Percentiles rank a stretch among this genome's conserved stretches.
Conservation (phyloP, 2,113 vertebrate genomes). For the Anarrhichthys ocellatus region DNA sequence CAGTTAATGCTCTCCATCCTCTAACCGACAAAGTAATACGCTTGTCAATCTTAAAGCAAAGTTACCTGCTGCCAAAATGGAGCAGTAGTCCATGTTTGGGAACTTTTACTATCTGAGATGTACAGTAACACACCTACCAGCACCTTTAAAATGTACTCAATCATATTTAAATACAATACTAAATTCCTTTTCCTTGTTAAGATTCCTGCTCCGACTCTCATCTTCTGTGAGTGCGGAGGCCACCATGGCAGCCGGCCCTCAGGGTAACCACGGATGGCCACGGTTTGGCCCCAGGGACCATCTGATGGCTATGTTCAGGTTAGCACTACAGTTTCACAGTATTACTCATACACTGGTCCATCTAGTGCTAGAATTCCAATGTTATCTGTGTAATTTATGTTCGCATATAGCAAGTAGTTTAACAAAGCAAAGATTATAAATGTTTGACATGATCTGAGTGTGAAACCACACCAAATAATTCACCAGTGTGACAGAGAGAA, state of each 20-base stretch:
- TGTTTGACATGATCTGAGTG: neutral
- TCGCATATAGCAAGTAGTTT: neutral
- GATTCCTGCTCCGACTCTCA: conserved; percentile 30
- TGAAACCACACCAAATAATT: neutral
- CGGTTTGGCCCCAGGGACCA: conserved; percentile 44
- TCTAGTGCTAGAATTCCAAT: neutral
- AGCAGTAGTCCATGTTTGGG: neutral
- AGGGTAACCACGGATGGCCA: neutral
- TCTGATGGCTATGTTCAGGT: conserved; percentile 60
- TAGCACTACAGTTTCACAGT: conserved; percentile 1
- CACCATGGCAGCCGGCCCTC: conserved; percentile 64
- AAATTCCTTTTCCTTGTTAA: conserved; percentile 1
- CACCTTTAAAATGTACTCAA: neutral
- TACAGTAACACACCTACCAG: neutral
- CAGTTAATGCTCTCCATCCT: neutral
- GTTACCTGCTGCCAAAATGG: neutral
- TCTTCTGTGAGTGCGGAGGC: conserved; percentile 18
- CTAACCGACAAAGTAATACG: neutral
- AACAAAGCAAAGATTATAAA: neutral
- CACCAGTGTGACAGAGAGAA: neutral
- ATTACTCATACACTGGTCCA: conserved; percentile 17
- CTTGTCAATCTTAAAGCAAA: neutral
- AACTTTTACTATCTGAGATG: neutral
- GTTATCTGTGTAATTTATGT: neutral
- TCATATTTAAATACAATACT: neutral